These are phyloP conservation scores for Catharus ustulatus DNA, from an alignment of 2,797 vertebrate genomes.

Conservation along the genomic window DNA sequence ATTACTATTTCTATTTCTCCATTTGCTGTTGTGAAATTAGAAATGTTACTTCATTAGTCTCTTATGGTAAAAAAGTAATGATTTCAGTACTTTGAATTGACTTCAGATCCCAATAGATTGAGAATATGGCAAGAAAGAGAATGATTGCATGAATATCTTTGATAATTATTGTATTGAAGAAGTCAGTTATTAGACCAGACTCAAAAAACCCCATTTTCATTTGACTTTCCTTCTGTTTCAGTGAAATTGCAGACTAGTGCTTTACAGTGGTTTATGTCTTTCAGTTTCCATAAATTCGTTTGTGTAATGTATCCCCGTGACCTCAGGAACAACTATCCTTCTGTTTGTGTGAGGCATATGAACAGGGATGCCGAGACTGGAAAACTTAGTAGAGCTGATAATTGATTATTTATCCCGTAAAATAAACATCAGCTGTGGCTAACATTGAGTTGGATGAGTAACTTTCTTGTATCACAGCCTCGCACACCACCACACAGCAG, in stretches of 20 bases:
- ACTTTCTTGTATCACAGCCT: neutral
- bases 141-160: neutral
- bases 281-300: slow-evolving; percentile 11
- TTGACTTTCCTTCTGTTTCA: neutral
- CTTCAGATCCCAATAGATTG: neutral
- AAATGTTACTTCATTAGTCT: neutral
- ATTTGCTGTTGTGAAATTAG: neutral
- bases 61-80: neutral
- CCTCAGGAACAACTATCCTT: slow-evolving; percentile 19
- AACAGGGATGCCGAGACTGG: neutral
- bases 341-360: neutral
- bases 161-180: neutral
- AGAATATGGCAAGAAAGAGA: neutral
- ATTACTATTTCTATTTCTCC: neutral
- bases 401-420: slow-evolving; percentile 29
- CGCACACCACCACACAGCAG: neutral
- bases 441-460: neutral
- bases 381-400: slow-evolving; percentile 10
- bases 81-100: neutral
- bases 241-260: neutral
- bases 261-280: neutral
- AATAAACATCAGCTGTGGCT: slow-evolving; percentile 31
- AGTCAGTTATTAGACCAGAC: neutral
- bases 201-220: neutral
- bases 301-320: slow-evolving; percentile 33